phyloP scores from a whole-genome alignment of 2,888 invertebrate genomes.

The Lamproptera curius region DNA sequence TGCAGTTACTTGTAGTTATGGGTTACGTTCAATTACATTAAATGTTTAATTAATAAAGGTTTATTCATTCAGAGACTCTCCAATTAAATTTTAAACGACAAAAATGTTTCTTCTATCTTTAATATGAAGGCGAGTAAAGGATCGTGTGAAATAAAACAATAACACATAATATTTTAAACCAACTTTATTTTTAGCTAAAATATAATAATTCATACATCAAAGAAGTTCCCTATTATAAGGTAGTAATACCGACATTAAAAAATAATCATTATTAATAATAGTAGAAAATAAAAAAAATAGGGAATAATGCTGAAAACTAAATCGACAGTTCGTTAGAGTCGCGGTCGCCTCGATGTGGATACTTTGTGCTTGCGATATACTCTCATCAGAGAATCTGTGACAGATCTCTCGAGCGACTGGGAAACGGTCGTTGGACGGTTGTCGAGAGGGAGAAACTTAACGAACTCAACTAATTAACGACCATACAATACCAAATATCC shows the following conservation, averaged over 20 bases:
- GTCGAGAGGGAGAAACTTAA: slow-evolving; percentile 36
- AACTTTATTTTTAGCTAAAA: slow-evolving; percentile 79
- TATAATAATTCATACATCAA: slow-evolving; percentile 78
- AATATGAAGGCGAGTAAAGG: no score
- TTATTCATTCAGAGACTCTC: no score
- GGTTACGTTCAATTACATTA: no score
- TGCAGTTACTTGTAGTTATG: no score
- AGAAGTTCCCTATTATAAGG: slow-evolving; percentile 70
- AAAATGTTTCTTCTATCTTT: not conserved
- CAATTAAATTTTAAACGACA: no score
- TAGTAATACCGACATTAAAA: slow-evolving; percentile 66
- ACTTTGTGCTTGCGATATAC: not conserved
- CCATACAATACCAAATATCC: no score
- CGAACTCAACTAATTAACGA: slow-evolving; percentile 22
- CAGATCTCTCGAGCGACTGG: slow-evolving; percentile 47
- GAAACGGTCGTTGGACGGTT: slow-evolving; percentile 63
- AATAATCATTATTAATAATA: slow-evolving; percentile 34
- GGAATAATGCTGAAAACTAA: no score
- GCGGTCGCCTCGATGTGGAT: no score
- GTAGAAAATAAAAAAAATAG: slow-evolving; percentile 35
- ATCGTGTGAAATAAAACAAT: slow-evolving; percentile 56
- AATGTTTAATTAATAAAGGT: no score
- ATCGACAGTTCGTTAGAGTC: no score
- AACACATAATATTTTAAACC: slow-evolving; percentile 66
- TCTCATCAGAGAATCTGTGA: no score